Percentiles rank a stretch among this genome's conserved stretches.
These are phyloP conservation scores for Pelobates fuscus DNA, from an alignment of 2,113 vertebrate genomes.

Conservation along the genomic window DNA sequence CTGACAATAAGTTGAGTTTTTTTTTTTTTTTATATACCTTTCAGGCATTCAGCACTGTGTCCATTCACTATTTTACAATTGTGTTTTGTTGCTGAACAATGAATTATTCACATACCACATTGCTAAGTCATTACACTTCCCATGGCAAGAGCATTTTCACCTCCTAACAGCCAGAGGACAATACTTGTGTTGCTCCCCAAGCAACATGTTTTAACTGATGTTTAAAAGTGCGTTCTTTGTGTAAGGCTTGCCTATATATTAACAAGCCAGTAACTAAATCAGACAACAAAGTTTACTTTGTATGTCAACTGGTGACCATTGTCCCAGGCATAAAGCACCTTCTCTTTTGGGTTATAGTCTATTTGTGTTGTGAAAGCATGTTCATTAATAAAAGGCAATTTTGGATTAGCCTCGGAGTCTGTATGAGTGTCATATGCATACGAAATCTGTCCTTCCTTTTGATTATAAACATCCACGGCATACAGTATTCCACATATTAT, in stretches of 20 bases:
- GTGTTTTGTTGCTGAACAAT: slow-evolving; percentile 28
- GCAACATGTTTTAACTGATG: slow-evolving; percentile 31
- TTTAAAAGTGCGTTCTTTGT: slow-evolving; percentile 44
- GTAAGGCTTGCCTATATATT: slow-evolving; percentile 27
- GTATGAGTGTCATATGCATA: slow-evolving; percentile 97
- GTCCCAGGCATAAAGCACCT: slow-evolving; percentile 94
- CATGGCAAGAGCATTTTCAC: slow-evolving; percentile 10
- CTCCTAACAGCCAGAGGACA: slow-evolving; percentile 28
- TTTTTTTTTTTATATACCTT: slow-evolving; percentile 7
- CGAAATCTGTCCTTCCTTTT: slow-evolving; percentile 84
- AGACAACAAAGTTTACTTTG: slow-evolving; percentile 80
- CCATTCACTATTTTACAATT: slow-evolving; percentile 34
- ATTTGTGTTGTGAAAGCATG: slow-evolving; percentile 90
- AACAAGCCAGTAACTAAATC: slow-evolving; percentile 56
- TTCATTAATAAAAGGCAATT: slow-evolving; percentile 86
- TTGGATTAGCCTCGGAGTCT: slow-evolving; percentile 80
- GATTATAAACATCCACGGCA: slow-evolving; percentile 86
- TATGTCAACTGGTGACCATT: slow-evolving; percentile 95
- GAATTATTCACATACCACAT: slow-evolving; percentile 36
- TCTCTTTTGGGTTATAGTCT: slow-evolving; percentile 97
- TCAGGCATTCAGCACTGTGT: slow-evolving; percentile 24
- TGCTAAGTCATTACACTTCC: slow-evolving; percentile 26
- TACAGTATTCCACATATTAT: slow-evolving; percentile 94
- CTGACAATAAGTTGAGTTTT: slow-evolving; percentile 3
- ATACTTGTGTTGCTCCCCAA: slow-evolving; percentile 39